Base-by-base conservation (phyloP, 2,113 vertebrate species). In the Tylochromis polylepis region DNA sequence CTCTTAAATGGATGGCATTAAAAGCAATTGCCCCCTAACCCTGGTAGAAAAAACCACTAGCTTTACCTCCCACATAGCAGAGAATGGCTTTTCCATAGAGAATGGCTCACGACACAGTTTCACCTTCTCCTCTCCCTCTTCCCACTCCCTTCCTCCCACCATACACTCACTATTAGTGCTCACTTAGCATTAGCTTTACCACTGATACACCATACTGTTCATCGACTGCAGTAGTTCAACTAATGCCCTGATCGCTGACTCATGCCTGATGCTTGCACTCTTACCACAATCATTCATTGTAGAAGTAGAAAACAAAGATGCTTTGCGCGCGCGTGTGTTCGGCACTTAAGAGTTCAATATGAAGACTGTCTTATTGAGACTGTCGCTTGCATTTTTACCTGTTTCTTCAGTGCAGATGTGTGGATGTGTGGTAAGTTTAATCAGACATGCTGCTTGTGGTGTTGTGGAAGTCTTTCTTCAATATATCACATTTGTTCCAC, bases 201-300 rank as follows among this genome's bases (percentile, higher is more conserved):
- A 82, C 79, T 51, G 88, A 75, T n/a, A 34, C 93, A 85, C 87
- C 91, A 15, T 92, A 53, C 72, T 77, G 46, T n/a, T 87, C 91
- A 85, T 91, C 62, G 11, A 87, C 88, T 91, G 91, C 94, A 89
- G 86, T 53, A 55, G 86, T 91, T 91, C 87, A 79, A 84, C 91
- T 86, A 94, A 92, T 91, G 89, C 85, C 88, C 85, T 77, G 81
- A 86, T 70, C 29, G 89, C 92, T 90, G 91, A 92, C 89, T 93
- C 94, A 95, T 96, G 95, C 95, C 95, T 96, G 95, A 96, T 91
- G 96, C 96, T 95, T 97, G 96, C 95, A 94, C 93, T 91, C 24
- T 79, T 81, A 83, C 87, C 85, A 94, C 88, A 88, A 83, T 93
- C 94, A 94, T 94, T 91, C 94, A 94, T 94, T 29, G 29, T 84